Percentiles rank a stretch among this genome's conserved stretches.
Conservation (phyloP, 2,888 invertebrate species). For the Parnassius apollo region DNA sequence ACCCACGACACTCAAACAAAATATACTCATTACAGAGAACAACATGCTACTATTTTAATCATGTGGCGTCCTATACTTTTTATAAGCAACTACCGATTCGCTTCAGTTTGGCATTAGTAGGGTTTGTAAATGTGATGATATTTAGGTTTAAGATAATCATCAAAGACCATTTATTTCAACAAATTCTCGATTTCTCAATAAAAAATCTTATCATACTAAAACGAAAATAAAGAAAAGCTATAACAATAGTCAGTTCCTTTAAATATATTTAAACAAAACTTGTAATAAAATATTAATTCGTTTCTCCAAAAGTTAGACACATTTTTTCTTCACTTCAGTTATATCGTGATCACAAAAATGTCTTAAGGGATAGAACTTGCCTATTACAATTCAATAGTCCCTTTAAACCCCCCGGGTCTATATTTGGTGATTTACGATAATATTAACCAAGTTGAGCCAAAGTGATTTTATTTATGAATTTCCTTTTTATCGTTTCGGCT, state of each 20-base stretch:
- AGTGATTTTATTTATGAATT: constrained; percentile 10
- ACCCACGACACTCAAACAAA: too few species aligned
- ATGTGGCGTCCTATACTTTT: too few species aligned
- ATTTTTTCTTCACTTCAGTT: neutral
- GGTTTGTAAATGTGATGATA: too few species aligned
- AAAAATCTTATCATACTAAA: too few species aligned
- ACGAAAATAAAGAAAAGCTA: neutral
- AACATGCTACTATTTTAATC: too few species aligned
- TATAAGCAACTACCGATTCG: too few species aligned
- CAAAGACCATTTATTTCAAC: too few species aligned
- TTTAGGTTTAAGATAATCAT: too few species aligned
- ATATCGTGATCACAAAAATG: constrained; percentile 8
- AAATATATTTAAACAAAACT: neutral
- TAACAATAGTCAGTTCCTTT: neutral
- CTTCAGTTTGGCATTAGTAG: too few species aligned
- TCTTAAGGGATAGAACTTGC: constrained; percentile 8
- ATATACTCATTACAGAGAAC: too few species aligned
- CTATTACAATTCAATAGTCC: constrained; percentile 17
- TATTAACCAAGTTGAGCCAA: neutral
- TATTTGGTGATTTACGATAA: constrained; percentile 13
- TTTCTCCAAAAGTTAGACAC: neutral
- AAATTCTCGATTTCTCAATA: too few species aligned
- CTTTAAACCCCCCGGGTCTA: constrained; percentile 15
- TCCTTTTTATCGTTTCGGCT: neutral
- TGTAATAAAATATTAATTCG: neutral